Conservation (phyloP, 2,113 vertebrate species). For the Stegostoma tigrinum region DNA sequence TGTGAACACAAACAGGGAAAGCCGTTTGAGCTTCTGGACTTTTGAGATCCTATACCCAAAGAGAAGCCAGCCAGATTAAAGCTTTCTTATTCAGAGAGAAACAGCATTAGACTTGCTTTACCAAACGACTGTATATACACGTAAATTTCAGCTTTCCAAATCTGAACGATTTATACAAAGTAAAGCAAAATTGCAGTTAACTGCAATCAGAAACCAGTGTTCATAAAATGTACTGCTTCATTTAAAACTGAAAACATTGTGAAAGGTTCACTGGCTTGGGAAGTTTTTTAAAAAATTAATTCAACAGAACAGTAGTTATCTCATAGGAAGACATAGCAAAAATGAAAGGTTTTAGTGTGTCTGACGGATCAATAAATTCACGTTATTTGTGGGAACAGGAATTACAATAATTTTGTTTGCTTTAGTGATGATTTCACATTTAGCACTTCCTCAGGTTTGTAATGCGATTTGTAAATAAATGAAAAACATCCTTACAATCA, state of each 20-base stretch:
- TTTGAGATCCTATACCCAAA: background rate
- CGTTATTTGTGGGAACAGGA: constrained; percentile 25
- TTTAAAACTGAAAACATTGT: background rate
- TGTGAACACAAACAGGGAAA: background rate
- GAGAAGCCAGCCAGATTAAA: constrained; percentile 6
- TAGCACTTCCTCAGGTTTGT: constrained; percentile 12
- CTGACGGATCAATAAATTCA: background rate
- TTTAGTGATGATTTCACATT: constrained; percentile 3
- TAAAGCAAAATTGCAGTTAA: background rate
- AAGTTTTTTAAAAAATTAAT: background rate
- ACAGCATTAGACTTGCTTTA: background rate
- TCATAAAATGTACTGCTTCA: background rate
- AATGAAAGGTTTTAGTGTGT: background rate
- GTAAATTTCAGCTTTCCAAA: background rate
- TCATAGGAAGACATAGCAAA: too few species aligned
- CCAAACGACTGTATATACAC: background rate
- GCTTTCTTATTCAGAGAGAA: background rate
- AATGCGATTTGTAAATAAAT: constrained; percentile 18
- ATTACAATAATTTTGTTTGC: constrained; percentile 29
- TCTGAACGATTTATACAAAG: background rate
- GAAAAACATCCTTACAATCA: constrained; percentile 9
- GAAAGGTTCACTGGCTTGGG: background rate
- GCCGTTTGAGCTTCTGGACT: background rate
- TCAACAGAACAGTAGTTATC: background rate
- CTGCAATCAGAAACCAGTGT: background rate